A percentile compares a stretch with the other conserved stretches of the same genome.
These are phyloP conservation scores for Odocoileus hemionus DNA, from an alignment of 2,113 vertebrate genomes.

Conservation along the genomic window DNA sequence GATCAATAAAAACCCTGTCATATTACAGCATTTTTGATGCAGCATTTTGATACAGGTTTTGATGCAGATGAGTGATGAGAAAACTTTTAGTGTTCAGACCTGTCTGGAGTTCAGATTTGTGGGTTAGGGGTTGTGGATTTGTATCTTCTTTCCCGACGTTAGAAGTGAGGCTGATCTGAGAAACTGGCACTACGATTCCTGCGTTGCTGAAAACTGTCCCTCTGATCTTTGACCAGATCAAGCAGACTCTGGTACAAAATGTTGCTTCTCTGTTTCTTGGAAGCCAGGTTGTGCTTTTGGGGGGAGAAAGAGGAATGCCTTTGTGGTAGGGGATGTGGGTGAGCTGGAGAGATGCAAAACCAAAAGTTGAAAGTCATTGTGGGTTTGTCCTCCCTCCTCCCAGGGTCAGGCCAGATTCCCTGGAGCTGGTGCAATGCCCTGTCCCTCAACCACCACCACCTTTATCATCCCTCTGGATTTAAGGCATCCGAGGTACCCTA, in stretches of 20 bases:
- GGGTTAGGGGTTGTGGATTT: neutral
- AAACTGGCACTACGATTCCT: neutral
- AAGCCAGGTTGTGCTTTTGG: neutral
- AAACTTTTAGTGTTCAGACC: neutral
- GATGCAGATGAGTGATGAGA: neutral
- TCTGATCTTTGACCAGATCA: neutral
- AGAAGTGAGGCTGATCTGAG: neutral
- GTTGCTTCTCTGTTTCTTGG: neutral
- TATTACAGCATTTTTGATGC: neutral
- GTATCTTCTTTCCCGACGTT: neutral
- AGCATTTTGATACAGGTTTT: neutral
- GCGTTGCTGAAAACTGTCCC: neutral
- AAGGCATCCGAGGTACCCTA: neutral
- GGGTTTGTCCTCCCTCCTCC: neutral
- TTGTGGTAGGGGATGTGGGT: neutral
- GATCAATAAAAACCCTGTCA: neutral
- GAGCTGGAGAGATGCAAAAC: neutral
- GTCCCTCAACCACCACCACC: neutral
- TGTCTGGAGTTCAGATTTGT: neutral
- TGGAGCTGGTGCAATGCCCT: neutral
- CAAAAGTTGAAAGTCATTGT: accelerated
- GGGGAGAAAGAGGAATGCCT: neutral
- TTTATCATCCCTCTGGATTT: no score
- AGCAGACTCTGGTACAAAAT: neutral
- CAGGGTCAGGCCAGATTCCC: neutral